Conservation (phyloP, 2,888 invertebrate species). For the Metalampra italica region DNA sequence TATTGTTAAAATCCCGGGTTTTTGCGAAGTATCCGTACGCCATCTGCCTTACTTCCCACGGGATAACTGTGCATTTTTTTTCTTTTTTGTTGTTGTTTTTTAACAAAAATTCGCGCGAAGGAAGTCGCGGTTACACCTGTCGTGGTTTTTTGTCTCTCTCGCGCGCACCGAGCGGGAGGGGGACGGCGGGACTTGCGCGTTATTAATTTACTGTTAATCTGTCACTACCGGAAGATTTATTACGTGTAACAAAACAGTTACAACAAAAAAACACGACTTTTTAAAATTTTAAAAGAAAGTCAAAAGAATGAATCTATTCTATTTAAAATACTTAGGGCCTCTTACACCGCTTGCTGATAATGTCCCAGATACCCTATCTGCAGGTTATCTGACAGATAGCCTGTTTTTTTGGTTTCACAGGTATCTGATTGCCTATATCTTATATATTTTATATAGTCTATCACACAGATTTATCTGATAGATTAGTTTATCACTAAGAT, state of each 20-base stretch:
- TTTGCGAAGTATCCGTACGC: not conserved
- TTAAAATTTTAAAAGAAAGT: no score
- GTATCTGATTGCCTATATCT: no score
- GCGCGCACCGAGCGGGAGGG: not conserved
- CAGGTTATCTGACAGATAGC: no score
- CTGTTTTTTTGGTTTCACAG: no score
- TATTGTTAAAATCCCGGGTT: not conserved
- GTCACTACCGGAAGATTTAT: not conserved
- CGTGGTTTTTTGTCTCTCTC: not conserved
- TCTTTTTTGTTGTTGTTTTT: not conserved
- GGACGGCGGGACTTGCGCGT: not conserved
- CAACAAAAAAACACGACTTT: no score
- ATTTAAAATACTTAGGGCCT: no score
- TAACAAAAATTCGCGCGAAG: not conserved
- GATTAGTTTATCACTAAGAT: no score
- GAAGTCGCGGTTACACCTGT: slow-evolving; percentile 1
- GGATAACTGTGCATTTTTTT: not conserved
- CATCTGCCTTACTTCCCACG: not conserved
- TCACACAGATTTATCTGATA: no score
- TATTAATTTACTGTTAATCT: not conserved
- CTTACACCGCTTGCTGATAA: no score
- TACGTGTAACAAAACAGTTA: not conserved
- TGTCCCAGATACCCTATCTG: no score
- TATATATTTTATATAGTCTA: no score
- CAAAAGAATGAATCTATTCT: no score